These are phyloP conservation scores for Nebria ingens DNA, from an alignment of 1,140 invertebrate genomes.

Conservation along the genomic window DNA sequence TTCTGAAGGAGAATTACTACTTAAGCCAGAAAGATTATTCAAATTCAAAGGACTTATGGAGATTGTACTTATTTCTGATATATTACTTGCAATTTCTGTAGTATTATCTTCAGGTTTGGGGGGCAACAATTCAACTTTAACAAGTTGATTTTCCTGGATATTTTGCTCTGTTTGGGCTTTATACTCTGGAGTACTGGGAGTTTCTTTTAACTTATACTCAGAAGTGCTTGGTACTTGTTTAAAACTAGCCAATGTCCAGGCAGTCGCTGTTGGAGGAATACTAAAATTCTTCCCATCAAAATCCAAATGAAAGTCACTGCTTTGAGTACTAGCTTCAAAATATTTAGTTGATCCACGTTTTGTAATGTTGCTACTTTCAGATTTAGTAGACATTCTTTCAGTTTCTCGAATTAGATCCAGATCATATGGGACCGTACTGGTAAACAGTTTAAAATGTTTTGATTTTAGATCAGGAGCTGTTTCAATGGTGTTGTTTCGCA, in stretches of 20 bases:
- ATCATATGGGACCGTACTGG: not conserved
- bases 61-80: too few species aligned
- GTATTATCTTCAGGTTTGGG: not conserved
- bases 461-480: not conserved
- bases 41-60: too few species aligned
- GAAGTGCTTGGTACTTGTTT: slow-evolving; percentile 5
- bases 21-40: too few species aligned
- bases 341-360: slow-evolving; percentile 22
- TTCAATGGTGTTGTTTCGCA: slow-evolving; percentile 1
- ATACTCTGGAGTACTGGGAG: too few species aligned
- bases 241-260: not conserved
- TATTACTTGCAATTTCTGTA: slow-evolving; percentile 7
- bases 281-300: not conserved
- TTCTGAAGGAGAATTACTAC: too few species aligned
- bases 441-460: not conserved
- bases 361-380: slow-evolving; percentile 16
- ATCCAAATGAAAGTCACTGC: not conserved
- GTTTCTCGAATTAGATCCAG: not conserved
- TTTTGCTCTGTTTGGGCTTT: slow-evolving; percentile 12
- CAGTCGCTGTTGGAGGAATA: not conserved
- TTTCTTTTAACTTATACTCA: slow-evolving; percentile 12
- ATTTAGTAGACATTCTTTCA: not conserved
- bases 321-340: not conserved
- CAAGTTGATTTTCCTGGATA: slow-evolving; percentile 22
- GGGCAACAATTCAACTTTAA: slow-evolving; percentile 15